phyloP scores from a whole-genome alignment of 2,113 vertebrate species.

The Limnothrissa miodon region DNA sequence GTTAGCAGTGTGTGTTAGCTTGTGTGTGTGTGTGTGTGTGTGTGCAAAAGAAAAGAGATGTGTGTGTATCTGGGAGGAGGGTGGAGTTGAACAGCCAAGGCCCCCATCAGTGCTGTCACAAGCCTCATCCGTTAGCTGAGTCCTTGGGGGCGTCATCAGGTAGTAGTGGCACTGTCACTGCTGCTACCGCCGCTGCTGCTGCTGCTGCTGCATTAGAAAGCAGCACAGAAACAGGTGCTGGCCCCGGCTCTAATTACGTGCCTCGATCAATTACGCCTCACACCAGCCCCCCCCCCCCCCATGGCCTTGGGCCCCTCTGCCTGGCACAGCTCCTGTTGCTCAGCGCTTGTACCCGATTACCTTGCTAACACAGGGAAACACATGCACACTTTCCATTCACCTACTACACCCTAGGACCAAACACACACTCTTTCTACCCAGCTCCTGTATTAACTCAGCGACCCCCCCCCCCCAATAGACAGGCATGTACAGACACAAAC shows the following conservation, averaged over 20 bases:
- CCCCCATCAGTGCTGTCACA: conserved; percentile 65
- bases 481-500: background rate
- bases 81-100: conserved; percentile 29
- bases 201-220: conserved; percentile 60
- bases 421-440: background rate
- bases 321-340: conserved; percentile 53
- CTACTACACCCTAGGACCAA: background rate
- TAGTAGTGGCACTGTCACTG: background rate
- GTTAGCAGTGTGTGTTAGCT: conserved; percentile 52
- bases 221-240: conserved; percentile 73
- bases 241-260: conserved; percentile 70
- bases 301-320: conserved; percentile 61
- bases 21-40: conserved; percentile 3
- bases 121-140: conserved; percentile 58
- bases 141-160: background rate
- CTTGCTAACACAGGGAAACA: background rate
- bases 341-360: conserved; percentile 37
- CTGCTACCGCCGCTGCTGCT: conserved; percentile 51
- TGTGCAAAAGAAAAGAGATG: background rate
- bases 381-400: background rate
- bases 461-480: background rate
- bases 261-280: conserved; percentile 72
- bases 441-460: background rate
- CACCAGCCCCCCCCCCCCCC: conserved; percentile 55
- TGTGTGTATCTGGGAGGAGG: background rate